These are phyloP conservation scores for Macrophya alboannulata DNA, from an alignment of 2,888 invertebrate genomes.

Conservation along the genomic window DNA sequence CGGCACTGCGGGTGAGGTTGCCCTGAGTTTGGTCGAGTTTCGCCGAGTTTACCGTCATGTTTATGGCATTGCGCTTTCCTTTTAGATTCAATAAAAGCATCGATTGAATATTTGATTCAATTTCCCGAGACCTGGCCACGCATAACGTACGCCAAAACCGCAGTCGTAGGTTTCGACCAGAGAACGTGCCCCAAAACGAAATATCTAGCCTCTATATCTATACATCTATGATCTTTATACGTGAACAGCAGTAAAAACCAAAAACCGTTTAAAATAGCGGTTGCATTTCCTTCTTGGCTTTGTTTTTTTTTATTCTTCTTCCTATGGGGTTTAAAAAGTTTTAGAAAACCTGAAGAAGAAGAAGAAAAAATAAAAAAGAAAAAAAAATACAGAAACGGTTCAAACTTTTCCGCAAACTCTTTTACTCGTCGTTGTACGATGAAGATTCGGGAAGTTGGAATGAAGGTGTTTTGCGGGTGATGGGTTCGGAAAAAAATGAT, in stretches of 20 bases:
- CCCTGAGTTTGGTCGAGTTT: conserved; percentile 45
- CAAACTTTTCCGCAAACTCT: background rate
- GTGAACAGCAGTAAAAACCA: background rate
- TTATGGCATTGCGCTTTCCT: conserved; percentile 59
- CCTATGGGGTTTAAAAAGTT: background rate
- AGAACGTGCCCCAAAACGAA: conserved; percentile 37
- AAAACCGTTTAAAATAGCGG: background rate
- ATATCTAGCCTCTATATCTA: background rate
- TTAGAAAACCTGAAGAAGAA: background rate
- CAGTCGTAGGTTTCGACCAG: conserved; percentile 44
- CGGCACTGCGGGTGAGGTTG: conserved; percentile 49
- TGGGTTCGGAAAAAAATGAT: background rate
- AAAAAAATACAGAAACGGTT: background rate
- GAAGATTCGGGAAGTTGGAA: background rate
- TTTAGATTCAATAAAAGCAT: conserved; percentile 59
- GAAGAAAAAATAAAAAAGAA: background rate
- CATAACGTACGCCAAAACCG: conserved; percentile 49
- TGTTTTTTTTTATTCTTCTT: too few species aligned
- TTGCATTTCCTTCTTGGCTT: background rate
- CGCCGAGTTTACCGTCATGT: conserved; percentile 57
- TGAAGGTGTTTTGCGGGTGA: background rate
- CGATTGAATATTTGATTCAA: conserved; percentile 60
- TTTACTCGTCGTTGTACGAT: background rate
- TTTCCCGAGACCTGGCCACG: conserved; percentile 52
- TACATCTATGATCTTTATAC: background rate